Evolutionary conservation across 1,140 invertebrate species (phyloP).

Genomic region (Sinonovacula constricta): DNA sequence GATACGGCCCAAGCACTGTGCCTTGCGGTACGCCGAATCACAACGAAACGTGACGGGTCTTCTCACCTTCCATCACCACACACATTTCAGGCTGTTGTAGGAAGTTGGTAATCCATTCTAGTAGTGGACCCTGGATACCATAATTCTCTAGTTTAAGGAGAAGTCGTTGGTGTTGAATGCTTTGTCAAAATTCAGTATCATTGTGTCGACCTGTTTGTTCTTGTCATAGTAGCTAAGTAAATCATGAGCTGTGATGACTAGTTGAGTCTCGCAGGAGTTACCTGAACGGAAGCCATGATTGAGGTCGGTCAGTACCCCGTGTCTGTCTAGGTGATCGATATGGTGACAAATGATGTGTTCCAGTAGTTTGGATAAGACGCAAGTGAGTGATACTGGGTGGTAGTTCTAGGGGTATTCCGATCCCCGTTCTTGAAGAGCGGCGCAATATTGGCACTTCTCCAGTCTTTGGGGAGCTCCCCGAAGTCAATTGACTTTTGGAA

Average conservation of each 20-base stretch:
- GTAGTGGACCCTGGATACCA: constrained; percentile 3
- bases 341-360: constrained; percentile 48
- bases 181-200: neutral
- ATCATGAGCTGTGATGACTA: constrained; percentile 45
- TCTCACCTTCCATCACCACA: constrained; percentile 35
- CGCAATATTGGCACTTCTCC: constrained; percentile 40
- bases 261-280: constrained; percentile 50
- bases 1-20: too few relatives aligned
- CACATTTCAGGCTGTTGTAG: neutral
- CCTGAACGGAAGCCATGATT: constrained; percentile 50
- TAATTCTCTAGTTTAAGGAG: constrained; percentile 6
- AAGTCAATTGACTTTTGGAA: constrained; percentile 8
- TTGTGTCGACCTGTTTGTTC: too few relatives aligned
- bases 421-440: constrained; percentile 53
- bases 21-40: neutral
- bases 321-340: constrained; percentile 42
- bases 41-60: constrained; percentile 1
- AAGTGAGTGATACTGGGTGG: constrained; percentile 23
- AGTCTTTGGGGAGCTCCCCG: constrained; percentile 4
- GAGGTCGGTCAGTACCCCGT: constrained; percentile 28
- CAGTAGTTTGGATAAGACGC: constrained; percentile 29
- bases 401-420: constrained; percentile 27
- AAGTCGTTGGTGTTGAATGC: constrained; percentile 8
- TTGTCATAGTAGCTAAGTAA: constrained; percentile 23
- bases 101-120: neutral